A percentile compares a stretch with the other conserved stretches of the same genome.
Conservation (phyloP, 2,113 vertebrate species). For the Silurus meridionalis region DNA sequence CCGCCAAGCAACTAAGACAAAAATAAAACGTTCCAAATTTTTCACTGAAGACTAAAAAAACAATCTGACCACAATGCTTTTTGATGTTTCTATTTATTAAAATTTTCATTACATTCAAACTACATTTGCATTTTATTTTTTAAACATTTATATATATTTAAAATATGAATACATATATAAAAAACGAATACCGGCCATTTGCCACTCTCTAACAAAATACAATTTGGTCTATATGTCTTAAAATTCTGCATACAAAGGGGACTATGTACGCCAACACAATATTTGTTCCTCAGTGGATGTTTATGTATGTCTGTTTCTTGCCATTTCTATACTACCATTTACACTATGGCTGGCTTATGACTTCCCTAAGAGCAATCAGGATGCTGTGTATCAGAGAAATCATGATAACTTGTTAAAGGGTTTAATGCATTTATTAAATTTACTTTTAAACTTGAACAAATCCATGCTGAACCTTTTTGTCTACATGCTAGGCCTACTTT, state of each 20-base stretch:
- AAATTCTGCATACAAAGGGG: too few species aligned
- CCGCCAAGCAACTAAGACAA: slow-evolving; percentile 22
- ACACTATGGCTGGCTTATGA: neutral
- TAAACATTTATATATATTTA: neutral
- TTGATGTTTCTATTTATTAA: neutral
- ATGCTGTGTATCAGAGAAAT: neutral
- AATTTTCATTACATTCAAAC: neutral
- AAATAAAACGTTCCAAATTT: slow-evolving; percentile 21
- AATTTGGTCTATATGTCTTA: too few species aligned
- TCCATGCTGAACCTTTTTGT: too few species aligned
- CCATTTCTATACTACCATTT: neutral
- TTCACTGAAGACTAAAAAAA: neutral
- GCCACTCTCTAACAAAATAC: too few species aligned
- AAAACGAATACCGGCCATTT: neutral
- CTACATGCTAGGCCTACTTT: too few species aligned
- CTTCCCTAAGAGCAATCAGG: neutral
- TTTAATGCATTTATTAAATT: too few species aligned
- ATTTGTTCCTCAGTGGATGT: too few species aligned
- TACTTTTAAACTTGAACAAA: too few species aligned
- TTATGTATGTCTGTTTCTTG: too few species aligned
- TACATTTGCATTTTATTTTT: neutral
- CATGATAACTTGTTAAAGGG: neutral
- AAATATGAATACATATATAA: neutral
- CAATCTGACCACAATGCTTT: neutral
- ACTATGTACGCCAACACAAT: too few species aligned